These are phyloP conservation scores for Parasteatoda tepidariorum DNA, from an alignment of 1,140 invertebrate genomes.

Conservation along the genomic window DNA sequence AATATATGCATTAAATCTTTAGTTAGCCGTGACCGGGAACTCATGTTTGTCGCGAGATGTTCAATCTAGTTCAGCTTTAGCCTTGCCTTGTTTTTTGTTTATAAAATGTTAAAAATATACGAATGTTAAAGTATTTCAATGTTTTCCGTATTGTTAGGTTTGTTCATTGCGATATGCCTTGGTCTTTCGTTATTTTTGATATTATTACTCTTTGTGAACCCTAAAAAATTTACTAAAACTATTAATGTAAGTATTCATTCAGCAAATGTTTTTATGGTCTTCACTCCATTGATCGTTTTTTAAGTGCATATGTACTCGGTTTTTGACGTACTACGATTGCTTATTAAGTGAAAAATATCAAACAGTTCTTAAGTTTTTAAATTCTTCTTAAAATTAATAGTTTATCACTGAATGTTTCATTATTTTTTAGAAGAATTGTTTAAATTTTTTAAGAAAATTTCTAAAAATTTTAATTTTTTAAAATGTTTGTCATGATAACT, in stretches of 20 bases:
- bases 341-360: neutral
- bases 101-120: constrained; percentile 24
- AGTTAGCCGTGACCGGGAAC: too few species aligned
- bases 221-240: constrained; percentile 19
- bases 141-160: constrained; percentile 39
- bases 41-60: too few species aligned
- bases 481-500: too few species aligned
- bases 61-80: neutral
- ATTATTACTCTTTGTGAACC: constrained; percentile 34
- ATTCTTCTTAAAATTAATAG: neutral
- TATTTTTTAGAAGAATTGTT: too few species aligned
- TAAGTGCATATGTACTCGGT: neutral
- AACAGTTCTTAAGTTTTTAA: neutral
- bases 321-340: neutral
- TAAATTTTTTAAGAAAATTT: too few species aligned
- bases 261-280: neutral
- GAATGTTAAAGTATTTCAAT: constrained; percentile 32
- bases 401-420: too few species aligned
- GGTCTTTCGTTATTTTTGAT: constrained; percentile 43
- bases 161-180: constrained; percentile 31
- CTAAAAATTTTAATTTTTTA: too few species aligned
- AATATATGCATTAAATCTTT: too few species aligned
- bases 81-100: constrained; percentile 29
- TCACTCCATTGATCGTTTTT: neutral
- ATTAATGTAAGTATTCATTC: constrained; percentile 10